Evolutionary conservation across 2,888 invertebrate genomes (phyloP), one percentile per base, ranked within the genome.

Genomic region (Polyommatus iphigenia): DNA sequence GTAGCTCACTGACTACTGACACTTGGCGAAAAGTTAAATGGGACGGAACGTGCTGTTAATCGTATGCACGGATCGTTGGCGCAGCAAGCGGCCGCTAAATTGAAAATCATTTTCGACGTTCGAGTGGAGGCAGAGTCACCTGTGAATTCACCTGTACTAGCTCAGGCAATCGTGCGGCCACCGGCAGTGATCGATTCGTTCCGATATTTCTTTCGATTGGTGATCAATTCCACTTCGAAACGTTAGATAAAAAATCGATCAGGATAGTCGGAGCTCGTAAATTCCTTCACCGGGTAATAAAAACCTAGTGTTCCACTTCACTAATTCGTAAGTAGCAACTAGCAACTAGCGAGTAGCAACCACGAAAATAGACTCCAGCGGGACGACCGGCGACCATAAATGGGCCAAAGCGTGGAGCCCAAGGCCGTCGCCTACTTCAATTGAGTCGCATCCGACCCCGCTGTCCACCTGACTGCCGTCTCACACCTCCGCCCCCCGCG

Each of bases 391-490:
- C 41, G 24, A 41, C 73, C 73, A 46, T 46, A 73, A 73, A 73
- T 73, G 73, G 73, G 73, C 20, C 46, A 73, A 46, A 24, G 73
- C 46, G 15, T 46, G 20, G 41, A 73, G 46, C 32, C 29, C 46
- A 73, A 73, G 73, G 73, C 41, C 73, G 46, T 46, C 73, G 41
- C 41, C 67, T 67, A 67, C 67, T 73, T 20, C 73, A 73, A 73
- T 46, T 73, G 73, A 73, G 46, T 20, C 73, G 73, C 73, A 73
- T 73, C 73, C 73, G 73, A 73, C 73, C 46, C 41, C 73, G 24
- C 46, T 73, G 20, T 24, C 41, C 46, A 41, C 46, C 73, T 41
- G 41, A 73, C 73, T 41, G 36, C 72, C 20, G 72, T 54, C 50
- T 54, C 18, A 15, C 15, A 15, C 57, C 57, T 4, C n/a, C 36